These are phyloP conservation scores for Lithobates pipiens DNA, from an alignment of 2,797 vertebrate species.

Conservation along the genomic window DNA sequence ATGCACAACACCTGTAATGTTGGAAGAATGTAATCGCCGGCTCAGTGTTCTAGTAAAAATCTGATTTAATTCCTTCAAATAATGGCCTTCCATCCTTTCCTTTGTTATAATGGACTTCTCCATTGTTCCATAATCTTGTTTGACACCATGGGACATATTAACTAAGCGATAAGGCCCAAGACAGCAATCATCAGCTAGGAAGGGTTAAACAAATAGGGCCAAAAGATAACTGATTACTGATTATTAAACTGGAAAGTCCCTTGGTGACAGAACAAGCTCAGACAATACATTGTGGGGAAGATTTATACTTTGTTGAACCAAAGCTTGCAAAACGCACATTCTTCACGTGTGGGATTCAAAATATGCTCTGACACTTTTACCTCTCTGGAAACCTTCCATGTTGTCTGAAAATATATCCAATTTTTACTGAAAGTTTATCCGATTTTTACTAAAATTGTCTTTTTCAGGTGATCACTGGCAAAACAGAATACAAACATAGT, in stretches of 20 bases:
- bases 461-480: too few relatives aligned
- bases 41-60: conserved; percentile 46
- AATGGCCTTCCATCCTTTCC: not conserved
- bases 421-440: not conserved
- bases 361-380: not conserved
- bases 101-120: not conserved
- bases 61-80: conserved; percentile 32
- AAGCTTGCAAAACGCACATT: too few relatives aligned
- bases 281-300: not conserved
- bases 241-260: conserved; percentile 21
- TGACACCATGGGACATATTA: conserved; percentile 30
- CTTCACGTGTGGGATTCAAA: not conserved
- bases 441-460: too few relatives aligned
- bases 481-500: not conserved
- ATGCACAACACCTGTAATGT: conserved; percentile 68
- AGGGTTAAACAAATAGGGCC: conserved; percentile 38
- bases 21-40: conserved; percentile 66
- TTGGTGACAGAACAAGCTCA: not conserved
- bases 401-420: not conserved
- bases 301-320: not conserved
- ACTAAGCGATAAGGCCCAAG: conserved; percentile 20
- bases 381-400: not conserved
- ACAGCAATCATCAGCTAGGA: conserved; percentile 13
- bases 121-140: conserved; percentile 50
- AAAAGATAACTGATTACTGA: not conserved